These are phyloP conservation scores for Machimus atricapillus DNA, from an alignment of 2,888 invertebrate genomes.

Conservation along the genomic window DNA sequence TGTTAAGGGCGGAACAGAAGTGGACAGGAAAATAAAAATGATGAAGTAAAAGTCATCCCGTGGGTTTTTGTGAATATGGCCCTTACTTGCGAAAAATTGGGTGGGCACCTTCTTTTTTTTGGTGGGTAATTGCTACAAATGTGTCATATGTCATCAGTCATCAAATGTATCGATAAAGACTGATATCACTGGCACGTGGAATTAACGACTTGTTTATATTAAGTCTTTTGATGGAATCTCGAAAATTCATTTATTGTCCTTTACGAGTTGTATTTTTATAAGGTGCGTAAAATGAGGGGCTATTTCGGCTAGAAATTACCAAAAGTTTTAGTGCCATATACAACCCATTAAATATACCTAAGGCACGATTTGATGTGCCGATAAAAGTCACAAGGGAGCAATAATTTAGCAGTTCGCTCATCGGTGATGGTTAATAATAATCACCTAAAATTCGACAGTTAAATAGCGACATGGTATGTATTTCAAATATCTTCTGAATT, in stretches of 20 bases:
- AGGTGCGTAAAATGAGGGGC: neutral
- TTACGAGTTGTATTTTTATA: neutral
- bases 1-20: neutral
- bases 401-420: neutral
- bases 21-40: neutral
- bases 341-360: neutral
- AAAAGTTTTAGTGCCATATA: neutral
- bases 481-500: no score
- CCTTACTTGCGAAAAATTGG: neutral
- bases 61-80: neutral
- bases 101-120: neutral
- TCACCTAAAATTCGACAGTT: neutral
- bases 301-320: neutral
- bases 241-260: neutral
- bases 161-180: neutral
- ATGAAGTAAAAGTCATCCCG: neutral
- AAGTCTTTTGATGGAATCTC: neutral
- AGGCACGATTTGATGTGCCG: neutral
- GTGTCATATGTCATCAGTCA: neutral
- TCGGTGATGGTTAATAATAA: neutral
- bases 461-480: no score
- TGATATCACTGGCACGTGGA: neutral
- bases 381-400: neutral
- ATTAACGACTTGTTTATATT: neutral
- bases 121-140: neutral